Evolutionary conservation across 2,888 invertebrate species (phyloP).

Genomic region (Trilocha varians): DNA sequence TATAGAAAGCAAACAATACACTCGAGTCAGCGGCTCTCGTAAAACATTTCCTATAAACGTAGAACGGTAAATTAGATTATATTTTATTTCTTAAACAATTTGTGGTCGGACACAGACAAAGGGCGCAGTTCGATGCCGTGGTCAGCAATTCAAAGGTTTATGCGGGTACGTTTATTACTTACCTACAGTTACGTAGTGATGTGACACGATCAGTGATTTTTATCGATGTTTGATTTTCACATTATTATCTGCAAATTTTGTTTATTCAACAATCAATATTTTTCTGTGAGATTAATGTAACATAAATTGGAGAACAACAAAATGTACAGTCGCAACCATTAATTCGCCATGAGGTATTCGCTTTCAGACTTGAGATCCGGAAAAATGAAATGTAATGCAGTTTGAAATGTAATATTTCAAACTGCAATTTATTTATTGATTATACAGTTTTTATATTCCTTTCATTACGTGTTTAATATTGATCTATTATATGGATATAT

Average conservation of each 20-base stretch:
- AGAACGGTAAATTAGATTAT: constrained; percentile 70
- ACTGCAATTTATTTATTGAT: too few species aligned
- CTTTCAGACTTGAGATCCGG: too few species aligned
- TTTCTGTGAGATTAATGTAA: too few species aligned
- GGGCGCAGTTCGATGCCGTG: constrained; percentile 62
- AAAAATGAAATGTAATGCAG: too few species aligned
- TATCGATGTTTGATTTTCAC: constrained; percentile 16
- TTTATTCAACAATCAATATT: constrained; percentile 1
- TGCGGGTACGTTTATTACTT: constrained; percentile 68
- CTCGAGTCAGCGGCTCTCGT: constrained; percentile 52
- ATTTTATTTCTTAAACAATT: constrained; percentile 72
- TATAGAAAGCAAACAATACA: constrained; percentile 56
- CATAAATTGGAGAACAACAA: too few species aligned
- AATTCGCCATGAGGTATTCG: too few species aligned
- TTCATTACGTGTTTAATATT: too few species aligned
- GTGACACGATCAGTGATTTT: constrained; percentile 14
- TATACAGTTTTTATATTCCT: too few species aligned
- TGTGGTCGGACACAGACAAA: constrained; percentile 64
- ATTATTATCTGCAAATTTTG: background rate
- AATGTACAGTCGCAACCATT: too few species aligned
- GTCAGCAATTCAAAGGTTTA: constrained; percentile 72
- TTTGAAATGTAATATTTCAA: too few species aligned
- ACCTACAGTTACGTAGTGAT: constrained; percentile 41
- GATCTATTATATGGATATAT: too few species aligned
- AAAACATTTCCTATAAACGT: constrained; percentile 64